Evolutionary conservation across 2,113 vertebrate species (phyloP).

Genomic region (Butorides virescens): DNA sequence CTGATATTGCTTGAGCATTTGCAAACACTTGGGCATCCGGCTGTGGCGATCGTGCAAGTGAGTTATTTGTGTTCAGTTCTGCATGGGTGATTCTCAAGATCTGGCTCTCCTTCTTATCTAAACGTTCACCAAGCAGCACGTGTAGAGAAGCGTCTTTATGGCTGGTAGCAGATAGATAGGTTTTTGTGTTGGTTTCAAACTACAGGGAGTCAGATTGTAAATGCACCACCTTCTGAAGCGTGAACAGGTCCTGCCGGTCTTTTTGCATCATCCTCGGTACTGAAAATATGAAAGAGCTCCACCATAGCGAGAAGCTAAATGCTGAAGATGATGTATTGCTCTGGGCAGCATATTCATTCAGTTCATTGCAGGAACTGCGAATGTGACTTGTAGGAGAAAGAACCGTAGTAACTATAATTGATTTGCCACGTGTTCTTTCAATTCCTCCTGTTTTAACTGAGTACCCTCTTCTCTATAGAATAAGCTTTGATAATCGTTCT

Average conservation of each 20-base stretch:
- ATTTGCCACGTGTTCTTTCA: neutral
- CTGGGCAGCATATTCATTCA: neutral
- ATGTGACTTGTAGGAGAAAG: neutral
- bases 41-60: neutral
- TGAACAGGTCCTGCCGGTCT: neutral
- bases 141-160: neutral
- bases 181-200: neutral
- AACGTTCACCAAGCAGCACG: neutral
- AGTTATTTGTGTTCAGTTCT: neutral
- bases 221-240: neutral
- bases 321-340: neutral
- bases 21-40: neutral
- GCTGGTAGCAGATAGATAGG: neutral
- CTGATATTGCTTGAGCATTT: neutral
- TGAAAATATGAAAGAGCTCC: neutral
- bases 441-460: neutral
- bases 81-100: neutral
- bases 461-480: neutral
- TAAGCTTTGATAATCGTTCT: neutral
- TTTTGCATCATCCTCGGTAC: neutral
- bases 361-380: neutral
- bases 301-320: neutral
- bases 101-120: neutral
- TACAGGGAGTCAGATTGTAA: neutral
- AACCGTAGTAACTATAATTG: neutral